phyloP scores from a whole-genome alignment of 1,140 invertebrate genomes.

The Sitobion miscanthi region DNA sequence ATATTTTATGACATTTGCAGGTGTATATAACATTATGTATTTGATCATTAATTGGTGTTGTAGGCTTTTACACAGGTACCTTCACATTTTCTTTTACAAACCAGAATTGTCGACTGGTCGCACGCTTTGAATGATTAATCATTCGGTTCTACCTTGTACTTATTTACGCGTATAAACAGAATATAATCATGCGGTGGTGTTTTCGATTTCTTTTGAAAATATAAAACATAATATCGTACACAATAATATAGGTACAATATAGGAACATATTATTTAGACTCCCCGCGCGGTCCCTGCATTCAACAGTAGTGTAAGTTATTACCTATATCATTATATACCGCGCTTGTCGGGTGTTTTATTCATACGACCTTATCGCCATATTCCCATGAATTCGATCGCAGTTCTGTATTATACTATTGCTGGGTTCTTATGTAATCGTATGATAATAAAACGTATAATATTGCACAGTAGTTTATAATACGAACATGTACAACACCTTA shows the following conservation, averaged over 20 bases:
- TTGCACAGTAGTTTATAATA: background rate
- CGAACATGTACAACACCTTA: background rate
- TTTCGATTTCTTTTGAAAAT: conserved; percentile 17
- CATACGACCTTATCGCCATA: background rate
- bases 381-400: background rate
- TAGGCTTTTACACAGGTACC: background rate
- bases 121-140: background rate
- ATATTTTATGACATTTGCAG: too few species aligned
- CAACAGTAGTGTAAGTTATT: background rate
- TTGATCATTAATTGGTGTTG: background rate
- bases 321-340: background rate
- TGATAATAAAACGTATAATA: background rate
- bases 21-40: background rate
- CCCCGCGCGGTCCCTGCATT: background rate
- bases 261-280: background rate
- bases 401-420: background rate
- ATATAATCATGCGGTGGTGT: background rate
- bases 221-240: background rate
- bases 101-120: background rate
- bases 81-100: background rate
- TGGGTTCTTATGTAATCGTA: background rate
- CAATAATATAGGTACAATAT: background rate
- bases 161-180: background rate
- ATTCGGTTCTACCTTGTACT: background rate
- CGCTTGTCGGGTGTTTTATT: background rate